phyloP scores from a whole-genome alignment of 1,140 invertebrate genomes.

The Glossosoma conforme region DNA sequence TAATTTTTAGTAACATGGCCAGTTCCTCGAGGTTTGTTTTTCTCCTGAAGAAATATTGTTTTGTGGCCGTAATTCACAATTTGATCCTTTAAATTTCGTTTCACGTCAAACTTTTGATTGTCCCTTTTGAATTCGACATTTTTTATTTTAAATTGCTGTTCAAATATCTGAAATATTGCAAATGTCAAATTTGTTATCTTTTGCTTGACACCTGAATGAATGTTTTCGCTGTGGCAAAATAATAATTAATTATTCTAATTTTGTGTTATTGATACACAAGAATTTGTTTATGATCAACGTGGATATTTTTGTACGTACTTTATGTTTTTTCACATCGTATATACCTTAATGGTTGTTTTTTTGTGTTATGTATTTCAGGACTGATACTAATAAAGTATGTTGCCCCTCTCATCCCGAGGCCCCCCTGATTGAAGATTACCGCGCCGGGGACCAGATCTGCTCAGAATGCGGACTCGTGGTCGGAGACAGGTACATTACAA shows the following conservation, averaged over 20 bases:
- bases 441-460: slow-evolving; percentile 98
- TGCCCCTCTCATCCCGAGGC: slow-evolving; percentile 95
- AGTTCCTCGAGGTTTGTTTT: slow-evolving; percentile 51
- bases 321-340: neutral
- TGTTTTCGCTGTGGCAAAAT: too few species aligned
- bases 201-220: too few species aligned
- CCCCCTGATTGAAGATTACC: slow-evolving; percentile 93
- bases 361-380: slow-evolving; percentile 50
- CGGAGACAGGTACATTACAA: slow-evolving; percentile 76
- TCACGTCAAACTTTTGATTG: neutral
- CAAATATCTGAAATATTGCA: neutral
- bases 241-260: too few species aligned
- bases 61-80: slow-evolving; percentile 35
- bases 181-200: neutral
- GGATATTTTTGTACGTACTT: neutral
- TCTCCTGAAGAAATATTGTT: slow-evolving; percentile 34
- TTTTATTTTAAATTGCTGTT: neutral
- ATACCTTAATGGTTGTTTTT: neutral
- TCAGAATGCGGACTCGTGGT: slow-evolving; percentile 98
- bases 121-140: neutral
- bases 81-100: neutral
- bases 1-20: slow-evolving; percentile 42
- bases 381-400: slow-evolving; percentile 71
- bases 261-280: too few species aligned
- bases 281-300: neutral